phyloP scores from a whole-genome alignment of 2,113 vertebrate genomes.

The Corythornis madagascariensis region DNA sequence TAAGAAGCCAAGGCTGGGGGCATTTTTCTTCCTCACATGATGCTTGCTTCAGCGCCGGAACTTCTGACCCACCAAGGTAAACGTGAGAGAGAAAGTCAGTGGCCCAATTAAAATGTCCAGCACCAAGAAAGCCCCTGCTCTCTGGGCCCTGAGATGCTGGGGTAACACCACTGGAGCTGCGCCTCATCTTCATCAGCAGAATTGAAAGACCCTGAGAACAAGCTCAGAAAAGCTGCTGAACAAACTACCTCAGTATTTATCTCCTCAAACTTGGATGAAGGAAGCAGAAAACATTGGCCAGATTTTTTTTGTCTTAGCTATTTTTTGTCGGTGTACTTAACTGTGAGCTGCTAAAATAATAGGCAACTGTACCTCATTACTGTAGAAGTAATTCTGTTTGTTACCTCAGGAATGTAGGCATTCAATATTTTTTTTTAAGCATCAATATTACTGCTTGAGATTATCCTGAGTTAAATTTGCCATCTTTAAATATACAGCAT shows the following conservation, averaged over 20 bases:
- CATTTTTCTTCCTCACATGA: neutral
- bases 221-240: neutral
- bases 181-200: neutral
- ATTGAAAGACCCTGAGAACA: neutral
- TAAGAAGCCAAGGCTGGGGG: neutral
- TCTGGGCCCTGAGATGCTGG: neutral
- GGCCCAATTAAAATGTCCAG: neutral
- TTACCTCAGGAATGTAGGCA: neutral
- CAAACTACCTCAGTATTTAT: neutral
- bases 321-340: neutral
- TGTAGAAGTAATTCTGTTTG: neutral
- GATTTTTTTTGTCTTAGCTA: neutral
- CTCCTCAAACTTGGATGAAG: neutral
- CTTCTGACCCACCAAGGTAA: neutral
- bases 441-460: neutral
- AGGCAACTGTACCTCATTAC: neutral
- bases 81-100: neutral
- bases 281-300: neutral
- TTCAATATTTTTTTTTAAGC: neutral
- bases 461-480: neutral
- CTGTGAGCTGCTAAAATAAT: neutral
- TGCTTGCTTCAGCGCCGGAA: neutral
- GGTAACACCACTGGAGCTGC: neutral
- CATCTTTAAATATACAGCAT: neutral
- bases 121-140: neutral